Evolutionary conservation across 2,888 invertebrate species (phyloP).

Genomic region (Frankliniella intonsa): DNA sequence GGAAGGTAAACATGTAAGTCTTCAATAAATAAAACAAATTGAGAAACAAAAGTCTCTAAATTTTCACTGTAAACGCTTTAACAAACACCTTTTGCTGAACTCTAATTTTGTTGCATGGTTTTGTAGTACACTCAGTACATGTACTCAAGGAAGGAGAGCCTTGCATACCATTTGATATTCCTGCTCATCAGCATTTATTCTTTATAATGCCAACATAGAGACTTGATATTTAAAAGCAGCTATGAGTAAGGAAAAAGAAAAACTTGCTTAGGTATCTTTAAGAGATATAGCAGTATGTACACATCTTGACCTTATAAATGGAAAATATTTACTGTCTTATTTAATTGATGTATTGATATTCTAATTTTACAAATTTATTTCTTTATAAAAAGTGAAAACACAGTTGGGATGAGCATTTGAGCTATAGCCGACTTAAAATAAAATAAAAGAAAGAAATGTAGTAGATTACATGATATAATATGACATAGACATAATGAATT

Average conservation of each 20-base stretch:
- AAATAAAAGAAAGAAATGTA: neutral
- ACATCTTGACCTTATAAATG: neutral
- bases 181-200: neutral
- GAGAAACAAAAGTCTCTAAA: too few species aligned
- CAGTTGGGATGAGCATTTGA: slow-evolving; percentile 17
- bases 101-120: too few species aligned
- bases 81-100: neutral
- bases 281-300: neutral
- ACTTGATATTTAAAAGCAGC: neutral
- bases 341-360: neutral
- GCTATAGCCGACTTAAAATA: neutral
- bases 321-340: neutral
- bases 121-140: neutral
- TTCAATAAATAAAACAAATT: too few species aligned
- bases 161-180: neutral
- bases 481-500: too few species aligned
- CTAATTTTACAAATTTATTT: neutral
- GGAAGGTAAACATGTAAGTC: neutral
- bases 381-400: slow-evolving; percentile 17
- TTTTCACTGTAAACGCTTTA: neutral
- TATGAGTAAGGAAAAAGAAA: neutral
- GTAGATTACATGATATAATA: too few species aligned
- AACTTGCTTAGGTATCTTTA: neutral
- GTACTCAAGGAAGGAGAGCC: neutral
- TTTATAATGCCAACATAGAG: neutral